phyloP scores from a whole-genome alignment of 2,888 invertebrate species.

The Papilio gigon region DNA sequence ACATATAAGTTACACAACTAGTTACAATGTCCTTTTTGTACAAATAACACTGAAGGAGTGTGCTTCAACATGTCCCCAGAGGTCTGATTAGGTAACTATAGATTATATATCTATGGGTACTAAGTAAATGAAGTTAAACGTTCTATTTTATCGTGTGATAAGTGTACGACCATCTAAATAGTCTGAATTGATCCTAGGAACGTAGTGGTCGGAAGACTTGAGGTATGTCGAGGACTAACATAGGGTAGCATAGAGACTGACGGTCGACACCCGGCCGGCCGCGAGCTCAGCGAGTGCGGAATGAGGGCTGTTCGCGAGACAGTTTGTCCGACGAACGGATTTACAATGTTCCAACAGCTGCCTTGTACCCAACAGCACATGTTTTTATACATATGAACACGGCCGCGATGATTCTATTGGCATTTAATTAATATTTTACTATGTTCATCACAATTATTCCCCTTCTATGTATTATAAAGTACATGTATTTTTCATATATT shows the following conservation, averaged over 20 bases:
- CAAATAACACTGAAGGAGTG: too few species aligned
- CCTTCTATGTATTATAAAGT: conserved; percentile 67
- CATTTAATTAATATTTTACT: conserved; percentile 49
- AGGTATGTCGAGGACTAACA: neutral
- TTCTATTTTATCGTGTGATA: neutral
- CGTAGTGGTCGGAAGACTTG: neutral
- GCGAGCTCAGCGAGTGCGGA: too few species aligned
- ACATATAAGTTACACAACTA: too few species aligned
- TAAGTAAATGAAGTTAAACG: neutral
- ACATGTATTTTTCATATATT: conserved; percentile 80
- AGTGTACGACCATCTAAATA: neutral
- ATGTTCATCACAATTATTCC: conserved; percentile 78
- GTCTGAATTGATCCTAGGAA: conserved; percentile 7
- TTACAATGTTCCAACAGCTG: too few species aligned
- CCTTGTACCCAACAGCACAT: neutral
- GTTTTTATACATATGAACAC: conserved; percentile 38
- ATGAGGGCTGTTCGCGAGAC: too few species aligned
- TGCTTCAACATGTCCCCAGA: too few species aligned
- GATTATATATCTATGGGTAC: too few species aligned
- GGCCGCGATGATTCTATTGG: conserved; percentile 51
- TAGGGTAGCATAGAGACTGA: conserved; percentile 19
- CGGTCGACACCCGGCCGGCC: too few species aligned
- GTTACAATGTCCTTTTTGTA: too few species aligned
- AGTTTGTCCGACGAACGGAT: too few species aligned
- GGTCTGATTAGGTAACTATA: too few species aligned